Evolutionary conservation across 2,888 invertebrate species (phyloP).

Genomic region (Sphinx pinastri): DNA sequence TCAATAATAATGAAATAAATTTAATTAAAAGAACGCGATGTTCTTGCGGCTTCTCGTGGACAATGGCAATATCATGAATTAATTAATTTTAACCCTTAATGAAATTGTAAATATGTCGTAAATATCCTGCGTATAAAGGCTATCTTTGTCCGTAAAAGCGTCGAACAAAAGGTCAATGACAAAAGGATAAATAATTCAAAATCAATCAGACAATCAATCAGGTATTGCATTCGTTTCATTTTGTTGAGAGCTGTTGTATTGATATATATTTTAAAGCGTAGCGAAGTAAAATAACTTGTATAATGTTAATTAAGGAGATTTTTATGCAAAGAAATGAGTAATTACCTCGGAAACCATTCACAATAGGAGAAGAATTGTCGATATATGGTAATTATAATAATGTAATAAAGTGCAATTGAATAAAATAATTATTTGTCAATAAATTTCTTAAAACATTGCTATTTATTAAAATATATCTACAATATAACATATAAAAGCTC

Average conservation of each 20-base stretch:
- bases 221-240: constrained; percentile 7
- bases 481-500: background rate
- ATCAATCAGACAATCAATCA: constrained; percentile 12
- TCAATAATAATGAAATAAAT: background rate
- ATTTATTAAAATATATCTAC: too few species aligned
- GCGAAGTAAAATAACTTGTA: too few species aligned
- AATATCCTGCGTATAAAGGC: background rate
- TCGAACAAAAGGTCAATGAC: background rate
- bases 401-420: too few species aligned
- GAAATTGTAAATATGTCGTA: background rate
- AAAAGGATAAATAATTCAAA: constrained; percentile 9
- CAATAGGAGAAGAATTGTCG: background rate
- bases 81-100: background rate
- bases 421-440: too few species aligned
- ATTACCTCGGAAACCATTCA: background rate
- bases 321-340: background rate
- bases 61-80: background rate
- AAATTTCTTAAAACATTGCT: too few species aligned
- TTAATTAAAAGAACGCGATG: background rate
- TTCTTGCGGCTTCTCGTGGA: background rate
- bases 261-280: background rate
- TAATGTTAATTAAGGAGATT: too few species aligned
- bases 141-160: background rate
- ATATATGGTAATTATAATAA: too few species aligned
- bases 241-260: background rate